Evolutionary conservation across 92 coral and sea anemone genomes (phyloP).

Genomic region (Epizoanthus rinbou): DNA sequence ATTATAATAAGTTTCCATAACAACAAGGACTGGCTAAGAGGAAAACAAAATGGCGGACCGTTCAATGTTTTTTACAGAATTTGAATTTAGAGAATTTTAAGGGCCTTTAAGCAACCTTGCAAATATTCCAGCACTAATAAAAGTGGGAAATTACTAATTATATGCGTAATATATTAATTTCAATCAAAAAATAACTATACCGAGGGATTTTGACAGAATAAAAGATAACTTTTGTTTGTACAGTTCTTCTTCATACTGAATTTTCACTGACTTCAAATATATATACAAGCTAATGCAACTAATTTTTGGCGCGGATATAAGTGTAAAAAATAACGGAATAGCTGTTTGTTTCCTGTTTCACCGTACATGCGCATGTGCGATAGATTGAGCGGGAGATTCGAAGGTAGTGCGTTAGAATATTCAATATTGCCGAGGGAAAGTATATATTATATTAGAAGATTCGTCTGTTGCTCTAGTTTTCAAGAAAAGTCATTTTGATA

Average conservation of each 20-base stretch:
- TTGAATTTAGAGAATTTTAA: neutral
- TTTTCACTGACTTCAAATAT: no score
- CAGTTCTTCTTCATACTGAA: no score
- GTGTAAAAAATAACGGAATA: no score
- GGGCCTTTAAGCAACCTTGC: neutral
- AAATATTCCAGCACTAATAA: neutral
- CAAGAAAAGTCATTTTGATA: neutral
- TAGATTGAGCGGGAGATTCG: slow-evolving; percentile 11
- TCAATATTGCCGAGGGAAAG: neutral
- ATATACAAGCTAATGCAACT: no score
- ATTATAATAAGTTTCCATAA: slow-evolving; percentile 13
- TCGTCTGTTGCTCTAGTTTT: neutral
- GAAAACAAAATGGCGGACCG: slow-evolving; percentile 15
- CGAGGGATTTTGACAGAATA: no score
- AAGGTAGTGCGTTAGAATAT: neutral
- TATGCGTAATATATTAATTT: neutral
- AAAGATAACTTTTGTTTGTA: no score
- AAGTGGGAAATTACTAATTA: neutral
- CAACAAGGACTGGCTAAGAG: slow-evolving; percentile 1
- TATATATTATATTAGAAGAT: neutral
- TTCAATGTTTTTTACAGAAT: neutral
- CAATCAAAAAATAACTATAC: slow-evolving; percentile 10
- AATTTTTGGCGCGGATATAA: no score
- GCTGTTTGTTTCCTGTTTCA: no score
- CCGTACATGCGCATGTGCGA: no score